Conservation (phyloP, 2,888 invertebrate species). For the Hanleya hanleyi region DNA sequence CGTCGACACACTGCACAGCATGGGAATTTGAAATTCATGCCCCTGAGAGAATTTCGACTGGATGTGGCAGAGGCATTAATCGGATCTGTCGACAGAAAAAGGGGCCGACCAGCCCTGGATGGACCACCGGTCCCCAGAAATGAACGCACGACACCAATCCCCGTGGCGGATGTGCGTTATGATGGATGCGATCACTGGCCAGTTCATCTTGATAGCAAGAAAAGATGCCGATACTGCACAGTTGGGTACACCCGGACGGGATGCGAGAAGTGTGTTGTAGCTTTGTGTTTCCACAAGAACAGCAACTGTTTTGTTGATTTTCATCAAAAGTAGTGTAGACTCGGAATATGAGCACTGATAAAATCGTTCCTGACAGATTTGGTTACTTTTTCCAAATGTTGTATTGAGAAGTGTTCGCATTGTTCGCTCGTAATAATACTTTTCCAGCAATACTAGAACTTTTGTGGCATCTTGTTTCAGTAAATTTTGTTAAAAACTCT, state of each 20-base stretch:
- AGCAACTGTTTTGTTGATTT: slow-evolving; percentile 14
- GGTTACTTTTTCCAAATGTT: neutral
- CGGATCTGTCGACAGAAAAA: neutral
- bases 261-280: slow-evolving; percentile 4
- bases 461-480: too few relatives aligned
- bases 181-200: slow-evolving; percentile 10
- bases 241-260: neutral
- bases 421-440: too few relatives aligned
- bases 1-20: neutral
- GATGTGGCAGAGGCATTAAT: neutral
- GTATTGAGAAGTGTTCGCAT: neutral
- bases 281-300: neutral
- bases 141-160: neutral
- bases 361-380: neutral
- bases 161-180: slow-evolving; percentile 6
- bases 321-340: neutral
- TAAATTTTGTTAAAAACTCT: neutral
- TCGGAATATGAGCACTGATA: neutral
- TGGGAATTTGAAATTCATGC: neutral
- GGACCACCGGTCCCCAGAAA: neutral
- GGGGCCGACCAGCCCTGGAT: slow-evolving; percentile 10
- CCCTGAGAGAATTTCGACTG: neutral
- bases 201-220: neutral
- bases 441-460: too few relatives aligned
- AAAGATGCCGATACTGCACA: neutral